These are phyloP conservation scores for Scaptomyza reducta DNA, from an alignment of 2,888 invertebrate species.

Conservation along the genomic window DNA sequence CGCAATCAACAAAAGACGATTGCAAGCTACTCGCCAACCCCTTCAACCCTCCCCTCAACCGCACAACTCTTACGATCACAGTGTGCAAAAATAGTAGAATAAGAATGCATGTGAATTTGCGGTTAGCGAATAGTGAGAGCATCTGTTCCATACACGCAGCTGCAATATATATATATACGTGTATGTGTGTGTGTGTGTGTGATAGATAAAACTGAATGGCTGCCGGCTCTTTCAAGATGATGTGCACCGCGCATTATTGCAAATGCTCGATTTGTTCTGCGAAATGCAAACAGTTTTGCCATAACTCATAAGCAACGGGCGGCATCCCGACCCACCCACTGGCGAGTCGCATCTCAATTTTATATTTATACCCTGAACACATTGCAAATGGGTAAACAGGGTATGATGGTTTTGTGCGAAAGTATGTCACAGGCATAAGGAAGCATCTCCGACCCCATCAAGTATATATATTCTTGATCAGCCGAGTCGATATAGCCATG, in stretches of 20 bases:
- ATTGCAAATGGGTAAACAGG: no score
- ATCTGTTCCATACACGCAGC: conserved; percentile 46
- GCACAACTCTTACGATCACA: conserved; percentile 9
- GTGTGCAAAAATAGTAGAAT: conserved; percentile 8
- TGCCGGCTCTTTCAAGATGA: conserved; percentile 38
- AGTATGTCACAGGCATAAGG: no score
- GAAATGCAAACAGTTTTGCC: conserved; percentile 55
- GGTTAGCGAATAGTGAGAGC: conserved; percentile 52
- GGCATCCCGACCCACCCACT: not conserved
- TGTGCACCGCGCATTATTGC: conserved; percentile 28
- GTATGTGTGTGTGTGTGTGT: not conserved
- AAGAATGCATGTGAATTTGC: conserved; percentile 43
- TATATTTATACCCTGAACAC: no score
- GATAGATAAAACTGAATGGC: conserved; percentile 33
- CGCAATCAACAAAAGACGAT: conserved; percentile 76
- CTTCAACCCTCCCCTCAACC: not conserved
- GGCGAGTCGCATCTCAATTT: conserved; percentile 15
- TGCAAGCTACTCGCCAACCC: conserved; percentile 36
- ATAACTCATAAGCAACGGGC: conserved; percentile 51
- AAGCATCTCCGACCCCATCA: no score
- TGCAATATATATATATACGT: conserved; percentile 2
- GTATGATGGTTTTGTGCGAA: no score
- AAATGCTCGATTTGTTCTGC: conserved; percentile 52
- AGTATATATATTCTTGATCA: no score
- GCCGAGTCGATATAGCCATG: no score